Evolutionary conservation across 2,113 vertebrate genomes (phyloP), one percentile per base, ranked within the genome.

Genomic region (Pelodiscus sinensis): DNA sequence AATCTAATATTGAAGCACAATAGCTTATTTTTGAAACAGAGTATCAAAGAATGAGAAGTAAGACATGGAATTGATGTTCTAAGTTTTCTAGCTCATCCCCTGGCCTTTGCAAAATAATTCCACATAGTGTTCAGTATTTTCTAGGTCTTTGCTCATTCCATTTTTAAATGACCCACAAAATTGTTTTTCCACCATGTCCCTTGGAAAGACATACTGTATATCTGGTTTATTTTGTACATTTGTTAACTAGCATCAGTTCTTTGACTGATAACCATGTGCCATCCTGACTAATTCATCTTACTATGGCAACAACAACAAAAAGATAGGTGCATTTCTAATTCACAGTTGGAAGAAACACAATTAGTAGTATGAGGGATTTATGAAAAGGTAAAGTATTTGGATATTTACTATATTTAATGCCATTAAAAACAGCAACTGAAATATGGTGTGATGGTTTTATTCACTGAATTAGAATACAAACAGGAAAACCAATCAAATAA

Each of bases 391-490:
- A 81, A 14, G 35, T 25, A 68, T 55, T 87, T 87, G 62, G 52
- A 79, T 71, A 58, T 73, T 91, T 83, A 50, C 4, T 50, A 25
- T 71, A 58, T 81, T 90, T 58, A 94, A 38, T 85, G 2, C 29
- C 38, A 38, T 82, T 88, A 65, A 78, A 71, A 27, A 82, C 29
- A 86, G 31, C 10, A 82, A 9, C 5, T 78, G 65, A 82, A 77
- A 57, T 35, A 9, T 71, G 21, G 9, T 85, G 12, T 13, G 83
- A n/a, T 83, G 15, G 6, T 82, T 96, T 96, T 96, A 96, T 89
- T 92, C 1, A 77, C 73, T 78, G 29, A 86, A 92, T 95, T 0
- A 78, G 90, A 94, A 89, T 79, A 68, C 54, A 82, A 4, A 51
- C 5, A 38, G 62, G 31, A 16, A 54, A 65, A 62, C 58, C 4